Percentiles rank a stretch among this genome's conserved stretches.
Conservation (phyloP, 2,888 invertebrate species). For the Drosophila dives region DNA sequence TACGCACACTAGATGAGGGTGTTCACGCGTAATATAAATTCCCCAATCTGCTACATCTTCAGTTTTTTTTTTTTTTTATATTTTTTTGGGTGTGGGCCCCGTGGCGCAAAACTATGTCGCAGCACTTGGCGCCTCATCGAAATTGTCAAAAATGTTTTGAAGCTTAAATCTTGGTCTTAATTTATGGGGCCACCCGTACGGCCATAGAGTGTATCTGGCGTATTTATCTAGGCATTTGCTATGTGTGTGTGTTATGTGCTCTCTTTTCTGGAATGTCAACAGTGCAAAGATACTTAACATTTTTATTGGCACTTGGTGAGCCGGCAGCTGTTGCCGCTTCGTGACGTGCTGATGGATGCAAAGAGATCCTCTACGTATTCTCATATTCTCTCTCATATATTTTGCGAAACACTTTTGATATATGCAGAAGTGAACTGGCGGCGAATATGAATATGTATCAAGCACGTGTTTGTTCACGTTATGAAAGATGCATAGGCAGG, state of each 20-base stretch:
- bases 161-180: conserved; percentile 58
- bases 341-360: conserved; percentile 75
- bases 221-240: conserved; percentile 64
- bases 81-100: conserved; percentile 1
- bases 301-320: conserved; percentile 83
- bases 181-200: conserved; percentile 50
- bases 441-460: conserved; percentile 55
- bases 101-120: conserved; percentile 42
- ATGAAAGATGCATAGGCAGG: conserved; percentile 80
- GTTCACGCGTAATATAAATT: conserved; percentile 40
- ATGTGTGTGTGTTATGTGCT: conserved; percentile 36
- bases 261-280: conserved; percentile 64
- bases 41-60: conserved; percentile 1
- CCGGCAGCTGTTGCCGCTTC: conserved; percentile 72
- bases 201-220: conserved; percentile 45
- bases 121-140: conserved; percentile 65
- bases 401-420: conserved; percentile 43
- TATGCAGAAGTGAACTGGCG: conserved; percentile 12
- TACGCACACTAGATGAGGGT: conserved; percentile 23
- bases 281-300: conserved; percentile 83
- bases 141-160: conserved; percentile 63
- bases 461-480: conserved; percentile 65
- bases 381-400: conserved; percentile 41
- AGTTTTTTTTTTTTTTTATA: background rate
- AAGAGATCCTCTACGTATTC: conserved; percentile 49